Conservation (phyloP, 2,888 invertebrate genomes). For the Tryphoninae sp. region DNA sequence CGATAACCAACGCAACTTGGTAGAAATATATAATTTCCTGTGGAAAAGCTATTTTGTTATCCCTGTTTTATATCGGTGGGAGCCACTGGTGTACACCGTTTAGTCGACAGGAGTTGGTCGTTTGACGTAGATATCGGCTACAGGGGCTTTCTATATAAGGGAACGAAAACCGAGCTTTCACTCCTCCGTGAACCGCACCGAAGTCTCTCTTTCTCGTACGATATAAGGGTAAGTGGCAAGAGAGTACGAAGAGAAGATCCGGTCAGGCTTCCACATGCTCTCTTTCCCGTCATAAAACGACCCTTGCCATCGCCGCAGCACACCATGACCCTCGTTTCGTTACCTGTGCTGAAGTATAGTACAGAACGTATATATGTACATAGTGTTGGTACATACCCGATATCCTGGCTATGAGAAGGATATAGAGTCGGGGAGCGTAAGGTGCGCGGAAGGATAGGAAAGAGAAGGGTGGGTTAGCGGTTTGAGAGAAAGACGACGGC, state of each 20-base stretch:
- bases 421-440: slow-evolving; percentile 21
- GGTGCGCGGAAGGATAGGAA: background rate
- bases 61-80: background rate
- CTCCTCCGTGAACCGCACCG: slow-evolving; percentile 1
- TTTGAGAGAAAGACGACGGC: slow-evolving; percentile 41
- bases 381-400: slow-evolving; percentile 30
- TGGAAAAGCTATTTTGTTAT: background rate
- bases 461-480: background rate
- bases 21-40: background rate
- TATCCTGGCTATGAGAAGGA: slow-evolving; percentile 28
- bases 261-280: slow-evolving; percentile 64
- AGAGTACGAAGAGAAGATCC: slow-evolving; percentile 46
- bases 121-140: slow-evolving; percentile 12
- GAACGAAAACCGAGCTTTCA: slow-evolving; percentile 24
- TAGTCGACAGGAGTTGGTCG: background rate
- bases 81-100: background rate
- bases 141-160: background rate
- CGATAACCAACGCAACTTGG: no score
- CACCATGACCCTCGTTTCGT: slow-evolving; percentile 65
- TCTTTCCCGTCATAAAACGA: slow-evolving; percentile 69
- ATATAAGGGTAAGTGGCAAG: slow-evolving; percentile 48
- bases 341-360: slow-evolving; percentile 57
- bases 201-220: background rate
- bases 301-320: slow-evolving; percentile 45
- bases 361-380: slow-evolving; percentile 25